phyloP scores from a whole-genome alignment of 1,140 invertebrate species.

The Euura saliciscinereae region DNA sequence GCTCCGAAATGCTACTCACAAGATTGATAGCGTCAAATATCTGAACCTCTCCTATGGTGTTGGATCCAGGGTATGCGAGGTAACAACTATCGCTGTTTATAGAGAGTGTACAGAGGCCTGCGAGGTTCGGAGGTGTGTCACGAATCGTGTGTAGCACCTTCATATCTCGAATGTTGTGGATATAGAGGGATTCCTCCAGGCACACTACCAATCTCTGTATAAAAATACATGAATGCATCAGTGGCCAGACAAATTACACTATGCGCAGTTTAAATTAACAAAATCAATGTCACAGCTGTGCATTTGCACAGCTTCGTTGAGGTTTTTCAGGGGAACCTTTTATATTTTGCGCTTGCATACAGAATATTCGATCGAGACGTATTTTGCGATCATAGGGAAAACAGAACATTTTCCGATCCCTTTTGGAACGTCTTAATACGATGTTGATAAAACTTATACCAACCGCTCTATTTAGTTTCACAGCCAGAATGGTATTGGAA shows the following conservation, averaged over 20 bases:
- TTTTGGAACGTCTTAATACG: no score
- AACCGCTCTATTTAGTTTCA: conserved; percentile 95
- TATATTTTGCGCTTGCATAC: no score
- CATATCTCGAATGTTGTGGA: conserved; percentile 99
- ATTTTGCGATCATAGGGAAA: no score
- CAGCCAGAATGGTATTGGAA: conserved; percentile 94
- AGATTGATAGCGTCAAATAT: conserved; percentile 98
- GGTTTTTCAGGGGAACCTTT: no score
- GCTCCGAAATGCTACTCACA: conserved; percentile 61
- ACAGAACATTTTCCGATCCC: no score
- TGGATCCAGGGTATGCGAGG: conserved; percentile 96
- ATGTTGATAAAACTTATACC: conserved; percentile 48
- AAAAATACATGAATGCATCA: no score
- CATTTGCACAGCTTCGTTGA: no score
- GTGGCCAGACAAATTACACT: no score
- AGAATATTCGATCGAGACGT: no score
- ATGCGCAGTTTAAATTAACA: no score
- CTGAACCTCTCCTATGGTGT: conserved; percentile 93
- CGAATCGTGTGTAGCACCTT: conserved; percentile 97
- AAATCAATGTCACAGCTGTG: no score
- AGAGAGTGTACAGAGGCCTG: conserved; percentile 91
- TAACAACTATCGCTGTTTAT: conserved; percentile 89
- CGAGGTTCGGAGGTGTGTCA: conserved; percentile 95
- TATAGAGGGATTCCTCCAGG: conserved; percentile 96
- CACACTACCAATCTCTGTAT: conserved; percentile 93